Evolutionary conservation across 2,888 invertebrate species (phyloP).

Genomic region (Cantharis rufa): DNA sequence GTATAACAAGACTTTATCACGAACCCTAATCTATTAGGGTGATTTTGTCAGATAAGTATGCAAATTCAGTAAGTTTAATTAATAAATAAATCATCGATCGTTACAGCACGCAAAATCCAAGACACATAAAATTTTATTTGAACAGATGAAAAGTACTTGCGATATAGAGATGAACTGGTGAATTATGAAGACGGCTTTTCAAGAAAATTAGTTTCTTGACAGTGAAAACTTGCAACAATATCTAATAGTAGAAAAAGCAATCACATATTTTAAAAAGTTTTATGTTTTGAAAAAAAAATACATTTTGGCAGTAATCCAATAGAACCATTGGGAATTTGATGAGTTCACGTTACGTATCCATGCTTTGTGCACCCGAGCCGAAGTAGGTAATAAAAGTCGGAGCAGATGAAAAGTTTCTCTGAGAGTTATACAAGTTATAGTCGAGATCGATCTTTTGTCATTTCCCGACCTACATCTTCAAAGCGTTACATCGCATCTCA

Average conservation of each 20-base stretch:
- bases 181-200: background rate
- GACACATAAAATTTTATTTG: background rate
- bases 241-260: background rate
- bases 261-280: constrained; percentile 11
- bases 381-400: constrained; percentile 22
- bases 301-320: constrained; percentile 19
- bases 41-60: background rate
- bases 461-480: constrained; percentile 14
- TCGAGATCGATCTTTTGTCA: constrained; percentile 22
- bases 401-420: constrained; percentile 22
- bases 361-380: constrained; percentile 19
- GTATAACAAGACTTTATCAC: background rate
- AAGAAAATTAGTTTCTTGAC: background rate
- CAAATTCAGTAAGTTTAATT: background rate
- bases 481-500: constrained; percentile 3
- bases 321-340: constrained; percentile 17
- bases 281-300: constrained; percentile 15
- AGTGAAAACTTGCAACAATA: background rate
- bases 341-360: constrained; percentile 17
- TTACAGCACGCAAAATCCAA: background rate
- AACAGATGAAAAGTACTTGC: background rate
- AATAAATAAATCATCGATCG: background rate
- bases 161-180: background rate
- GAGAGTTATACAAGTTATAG: constrained; percentile 23
- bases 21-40: background rate